Conservation (phyloP, 2,888 invertebrate species). For the Sussaba pulchella region DNA sequence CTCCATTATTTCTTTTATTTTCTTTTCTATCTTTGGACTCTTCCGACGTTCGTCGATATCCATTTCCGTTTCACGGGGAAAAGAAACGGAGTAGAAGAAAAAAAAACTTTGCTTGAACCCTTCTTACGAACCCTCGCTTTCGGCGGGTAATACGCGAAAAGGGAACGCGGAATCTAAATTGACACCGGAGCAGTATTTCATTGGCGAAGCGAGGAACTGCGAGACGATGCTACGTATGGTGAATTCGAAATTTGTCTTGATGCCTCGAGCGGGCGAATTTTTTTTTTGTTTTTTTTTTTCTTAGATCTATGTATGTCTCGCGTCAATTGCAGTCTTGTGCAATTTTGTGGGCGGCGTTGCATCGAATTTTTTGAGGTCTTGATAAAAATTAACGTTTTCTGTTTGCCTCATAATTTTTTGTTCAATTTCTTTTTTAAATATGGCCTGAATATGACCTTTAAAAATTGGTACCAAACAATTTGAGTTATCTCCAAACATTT, state of each 20-base stretch:
- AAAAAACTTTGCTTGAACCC: slow-evolving; percentile 31
- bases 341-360: neutral
- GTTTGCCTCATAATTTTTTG: neutral
- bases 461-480: too few species aligned
- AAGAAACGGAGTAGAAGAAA: too few species aligned
- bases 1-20: too few species aligned
- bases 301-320: neutral
- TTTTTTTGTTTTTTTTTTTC: neutral
- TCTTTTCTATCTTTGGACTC: neutral
- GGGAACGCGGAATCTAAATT: slow-evolving; percentile 28
- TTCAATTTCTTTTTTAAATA: neutral
- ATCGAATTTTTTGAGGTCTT: neutral
- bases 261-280: too few species aligned
- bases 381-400: neutral
- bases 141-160: neutral
- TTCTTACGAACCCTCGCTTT: slow-evolving; percentile 7
- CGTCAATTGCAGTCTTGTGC: neutral
- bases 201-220: neutral
- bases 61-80: slow-evolving; percentile 40
- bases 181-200: slow-evolving; percentile 10
- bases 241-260: slow-evolving; percentile 16
- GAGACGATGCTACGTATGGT: neutral
- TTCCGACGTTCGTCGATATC: slow-evolving; percentile 50
- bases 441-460: neutral
- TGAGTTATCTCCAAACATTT: too few species aligned